phyloP scores from a whole-genome alignment of 2,113 vertebrate species.

The Nannospalax galili region DNA sequence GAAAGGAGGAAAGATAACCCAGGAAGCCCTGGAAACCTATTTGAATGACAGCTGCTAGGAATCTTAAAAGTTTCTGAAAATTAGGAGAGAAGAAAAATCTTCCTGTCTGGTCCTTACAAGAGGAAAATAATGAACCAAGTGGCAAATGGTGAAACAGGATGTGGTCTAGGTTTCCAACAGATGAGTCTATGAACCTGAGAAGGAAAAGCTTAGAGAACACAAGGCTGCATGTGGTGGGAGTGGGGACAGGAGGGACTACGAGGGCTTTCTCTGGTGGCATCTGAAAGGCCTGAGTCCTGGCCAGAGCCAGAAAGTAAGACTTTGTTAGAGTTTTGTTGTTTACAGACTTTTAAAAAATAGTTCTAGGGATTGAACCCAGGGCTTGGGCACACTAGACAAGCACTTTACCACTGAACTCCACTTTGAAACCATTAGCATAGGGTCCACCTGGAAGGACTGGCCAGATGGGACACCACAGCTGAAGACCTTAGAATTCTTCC shows the following conservation, averaged over 20 bases:
- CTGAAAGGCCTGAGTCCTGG: background rate
- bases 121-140: background rate
- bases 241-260: accelerated
- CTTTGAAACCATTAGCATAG: background rate
- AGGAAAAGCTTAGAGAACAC: background rate
- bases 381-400: too few species aligned
- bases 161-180: background rate
- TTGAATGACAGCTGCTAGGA: background rate
- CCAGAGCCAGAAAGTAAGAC: background rate
- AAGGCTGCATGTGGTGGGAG: background rate
- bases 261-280: background rate
- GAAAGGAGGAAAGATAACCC: too few species aligned
- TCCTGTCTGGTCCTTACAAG: background rate
- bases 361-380: background rate
- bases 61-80: background rate
- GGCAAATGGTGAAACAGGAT: background rate
- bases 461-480: background rate
- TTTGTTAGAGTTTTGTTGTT: background rate
- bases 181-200: background rate
- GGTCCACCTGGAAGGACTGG: background rate
- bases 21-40: background rate
- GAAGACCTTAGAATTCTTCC: background rate
- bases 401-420: background rate
- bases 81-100: background rate
- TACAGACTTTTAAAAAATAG: background rate